A percentile compares a stretch with the other conserved stretches of the same genome.
Evolutionary conservation across 2,113 vertebrate species (phyloP).

Genomic region (Rhinopomastus cyanomelas): DNA sequence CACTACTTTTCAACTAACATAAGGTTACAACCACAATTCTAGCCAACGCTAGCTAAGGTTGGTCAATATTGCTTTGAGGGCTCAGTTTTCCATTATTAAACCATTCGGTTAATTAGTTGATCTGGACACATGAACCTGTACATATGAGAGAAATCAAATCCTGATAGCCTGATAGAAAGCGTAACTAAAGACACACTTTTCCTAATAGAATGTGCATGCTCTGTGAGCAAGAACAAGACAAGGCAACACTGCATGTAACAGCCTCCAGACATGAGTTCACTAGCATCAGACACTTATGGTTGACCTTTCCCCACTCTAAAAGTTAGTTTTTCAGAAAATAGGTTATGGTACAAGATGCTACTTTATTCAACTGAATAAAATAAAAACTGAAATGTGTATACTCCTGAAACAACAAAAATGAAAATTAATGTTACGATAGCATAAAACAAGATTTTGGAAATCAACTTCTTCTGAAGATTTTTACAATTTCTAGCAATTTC

Average conservation of each 20-base stretch:
- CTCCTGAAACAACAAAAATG: background rate
- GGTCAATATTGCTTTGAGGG: background rate
- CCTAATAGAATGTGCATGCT: background rate
- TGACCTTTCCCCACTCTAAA: background rate
- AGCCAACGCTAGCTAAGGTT: background rate
- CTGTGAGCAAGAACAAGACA: background rate
- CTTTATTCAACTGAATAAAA: background rate
- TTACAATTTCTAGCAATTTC: background rate
- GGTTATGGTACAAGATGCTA: background rate
- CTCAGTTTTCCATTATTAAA: background rate
- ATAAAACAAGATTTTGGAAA: background rate
- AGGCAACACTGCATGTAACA: background rate
- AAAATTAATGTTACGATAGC: background rate
- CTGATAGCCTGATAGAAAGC: constrained; percentile 32
- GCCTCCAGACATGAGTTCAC: background rate
- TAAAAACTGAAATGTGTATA: background rate
- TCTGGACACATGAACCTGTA: background rate
- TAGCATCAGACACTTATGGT: background rate
- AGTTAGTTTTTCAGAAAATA: background rate
- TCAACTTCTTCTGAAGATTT: background rate
- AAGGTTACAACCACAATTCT: background rate
- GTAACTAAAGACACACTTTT: constrained; percentile 43
- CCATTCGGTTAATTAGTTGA: background rate
- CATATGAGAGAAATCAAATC: background rate
- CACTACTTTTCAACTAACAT: background rate